These are phyloP conservation scores for Neelides sp. DNA, from an alignment of 1,140 invertebrate species.

Conservation along the genomic window DNA sequence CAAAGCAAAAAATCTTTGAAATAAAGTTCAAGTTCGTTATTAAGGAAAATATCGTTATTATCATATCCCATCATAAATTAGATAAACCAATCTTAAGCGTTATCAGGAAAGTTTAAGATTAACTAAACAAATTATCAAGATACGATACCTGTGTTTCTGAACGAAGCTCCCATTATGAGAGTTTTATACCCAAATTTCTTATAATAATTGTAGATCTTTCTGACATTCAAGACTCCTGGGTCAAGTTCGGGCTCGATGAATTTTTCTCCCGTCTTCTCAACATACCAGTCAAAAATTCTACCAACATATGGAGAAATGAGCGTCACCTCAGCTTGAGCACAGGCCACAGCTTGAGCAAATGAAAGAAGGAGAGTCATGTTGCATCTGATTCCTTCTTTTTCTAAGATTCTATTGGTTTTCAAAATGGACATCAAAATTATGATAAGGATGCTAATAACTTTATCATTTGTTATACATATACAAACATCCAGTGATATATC, in stretches of 20 bases:
- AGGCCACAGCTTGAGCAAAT: constrained; percentile 45
- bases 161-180: constrained; percentile 50
- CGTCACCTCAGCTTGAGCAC: constrained; percentile 47
- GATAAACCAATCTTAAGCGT: too few relatives aligned
- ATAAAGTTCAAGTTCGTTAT: too few relatives aligned
- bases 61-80: too few relatives aligned
- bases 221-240: constrained; percentile 45
- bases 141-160: constrained; percentile 45
- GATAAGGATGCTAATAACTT: too few relatives aligned
- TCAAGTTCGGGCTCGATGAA: constrained; percentile 41
- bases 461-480: too few relatives aligned
- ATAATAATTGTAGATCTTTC: constrained; percentile 49
- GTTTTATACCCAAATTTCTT: constrained; percentile 48
- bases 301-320: constrained; percentile 52
- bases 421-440: neutral
- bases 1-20: too few relatives aligned
- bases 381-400: constrained; percentile 46
- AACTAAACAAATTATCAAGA: too few relatives aligned
- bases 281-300: constrained; percentile 47
- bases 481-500: too few relatives aligned
- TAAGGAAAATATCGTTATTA: too few relatives aligned
- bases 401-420: constrained; percentile 69
- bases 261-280: constrained; percentile 40
- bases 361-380: constrained; percentile 50
- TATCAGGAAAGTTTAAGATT: too few relatives aligned